These are phyloP conservation scores for Choreutis nemorana DNA, from an alignment of 2,888 invertebrate genomes.

Conservation along the genomic window DNA sequence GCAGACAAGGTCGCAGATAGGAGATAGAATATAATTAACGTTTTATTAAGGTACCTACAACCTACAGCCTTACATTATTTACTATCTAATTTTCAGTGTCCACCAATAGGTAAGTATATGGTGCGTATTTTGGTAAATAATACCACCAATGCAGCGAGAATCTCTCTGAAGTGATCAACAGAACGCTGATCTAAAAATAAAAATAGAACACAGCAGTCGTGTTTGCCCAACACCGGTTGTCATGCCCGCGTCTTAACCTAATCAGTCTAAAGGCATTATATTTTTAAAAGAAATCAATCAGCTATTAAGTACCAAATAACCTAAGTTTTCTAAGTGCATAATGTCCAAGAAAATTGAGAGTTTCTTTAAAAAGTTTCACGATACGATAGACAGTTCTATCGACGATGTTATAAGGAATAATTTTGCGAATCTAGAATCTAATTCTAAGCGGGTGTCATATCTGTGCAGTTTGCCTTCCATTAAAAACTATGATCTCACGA, in stretches of 20 bases:
- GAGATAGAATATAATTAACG: no score
- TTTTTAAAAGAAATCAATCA: no score
- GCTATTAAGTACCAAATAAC: no score
- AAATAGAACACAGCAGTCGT: slow-evolving; percentile 49
- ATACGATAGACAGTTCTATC: slow-evolving; percentile 61
- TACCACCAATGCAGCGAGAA: slow-evolving; percentile 11
- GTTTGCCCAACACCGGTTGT: slow-evolving; percentile 31
- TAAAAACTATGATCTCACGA: slow-evolving; percentile 56
- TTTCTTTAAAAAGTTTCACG: slow-evolving; percentile 72
- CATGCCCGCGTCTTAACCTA: no score
- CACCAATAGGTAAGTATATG: no score
- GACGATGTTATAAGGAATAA: slow-evolving; percentile 67
- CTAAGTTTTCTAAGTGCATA: slow-evolving; percentile 14
- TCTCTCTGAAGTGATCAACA: slow-evolving; percentile 39
- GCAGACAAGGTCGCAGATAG: no score
- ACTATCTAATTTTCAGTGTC: no score
- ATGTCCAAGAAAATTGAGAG: slow-evolving; percentile 47
- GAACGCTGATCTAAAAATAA: slow-evolving; percentile 39
- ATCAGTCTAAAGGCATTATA: no score
- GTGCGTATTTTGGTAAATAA: no score
- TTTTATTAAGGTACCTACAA: no score
- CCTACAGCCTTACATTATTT: no score
- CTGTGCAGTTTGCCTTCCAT: slow-evolving; percentile 60
- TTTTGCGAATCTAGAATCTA: slow-evolving; percentile 69
- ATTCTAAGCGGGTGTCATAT: slow-evolving; percentile 71